Evolutionary conservation across 2,888 invertebrate genomes (phyloP), one percentile per base, ranked within the genome.

Genomic region (Papilio demoleus): DNA sequence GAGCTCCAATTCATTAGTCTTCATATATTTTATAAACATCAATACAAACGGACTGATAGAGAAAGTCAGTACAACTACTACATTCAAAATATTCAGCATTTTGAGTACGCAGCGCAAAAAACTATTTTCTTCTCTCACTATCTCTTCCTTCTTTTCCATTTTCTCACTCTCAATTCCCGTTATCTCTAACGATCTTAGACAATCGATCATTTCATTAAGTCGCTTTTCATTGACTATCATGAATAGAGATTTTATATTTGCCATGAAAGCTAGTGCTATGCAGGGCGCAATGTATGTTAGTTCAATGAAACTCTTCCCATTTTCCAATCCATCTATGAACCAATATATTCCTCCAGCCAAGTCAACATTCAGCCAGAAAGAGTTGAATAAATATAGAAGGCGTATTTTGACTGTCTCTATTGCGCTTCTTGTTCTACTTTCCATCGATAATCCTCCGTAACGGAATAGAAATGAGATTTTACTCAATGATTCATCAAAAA

Each of bases 271-370:
- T 1, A 81, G 45, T 0, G 72, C 73, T 1, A 85, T 72, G 50
- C 87, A 86, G 0, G 88, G 88, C 0, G 82, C 77, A 0, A 75
- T 74, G 50, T 78, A 82, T 0, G 85, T 85, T 0, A 87, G 58
- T 27, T 77, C 76, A 0, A 76, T 75, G 4, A 87, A 81, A 6
- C 74, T 79, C 66, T 79, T 79, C 0, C 81, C 82, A 1, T 72
- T 73, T 0, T 24, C 19, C 0, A 83, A 72, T 0, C 81, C 83
- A 9, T 75, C 69, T 50, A 80, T 69, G 9, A 87, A 79, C 79
- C 79, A 84, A 2, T 70, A 72, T 3, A 86, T 59, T 0, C 74
- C 81, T 0, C 86, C 86, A 0, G 70, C 8, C 0, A 82, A 31
- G 22, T 82, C 85, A 1, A 45, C 67, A 66, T 81, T 80, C 0